Conservation (phyloP, 2,888 invertebrate species). For the Netelia inedita region DNA sequence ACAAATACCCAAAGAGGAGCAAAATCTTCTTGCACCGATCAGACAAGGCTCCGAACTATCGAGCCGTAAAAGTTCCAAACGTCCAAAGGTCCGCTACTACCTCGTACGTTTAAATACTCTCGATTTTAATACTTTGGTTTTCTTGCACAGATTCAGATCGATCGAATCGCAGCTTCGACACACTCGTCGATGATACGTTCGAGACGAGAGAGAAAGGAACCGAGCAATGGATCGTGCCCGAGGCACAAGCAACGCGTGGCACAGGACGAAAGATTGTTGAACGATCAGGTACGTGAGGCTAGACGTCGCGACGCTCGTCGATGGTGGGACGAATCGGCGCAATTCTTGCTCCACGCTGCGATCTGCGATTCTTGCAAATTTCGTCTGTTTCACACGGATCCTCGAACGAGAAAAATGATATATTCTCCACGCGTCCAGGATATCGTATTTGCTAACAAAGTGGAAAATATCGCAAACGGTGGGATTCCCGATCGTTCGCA, state of each 20-base stretch:
- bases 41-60: conserved; percentile 52
- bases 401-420: conserved; percentile 75
- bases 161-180: conserved; percentile 89
- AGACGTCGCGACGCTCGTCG: conserved; percentile 75
- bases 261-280: conserved; percentile 70
- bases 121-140: conserved; percentile 16
- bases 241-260: conserved; percentile 74
- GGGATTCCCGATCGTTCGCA: conserved; percentile 13
- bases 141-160: conserved; percentile 85
- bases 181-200: conserved; percentile 87
- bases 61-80: conserved; percentile 70
- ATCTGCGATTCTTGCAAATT: conserved; percentile 71
- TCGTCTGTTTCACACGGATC: conserved; percentile 76
- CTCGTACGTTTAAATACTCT: conserved; percentile 1
- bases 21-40: conserved; percentile 68
- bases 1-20: conserved; percentile 82
- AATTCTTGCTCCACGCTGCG: conserved; percentile 72
- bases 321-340: conserved; percentile 78
- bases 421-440: conserved; percentile 74
- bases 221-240: conserved; percentile 73
- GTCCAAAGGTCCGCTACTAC: conserved; percentile 70
- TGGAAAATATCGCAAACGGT: background rate
- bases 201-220: conserved; percentile 28
- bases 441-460: conserved; percentile 66
- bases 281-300: conserved; percentile 74